Conservation (phyloP, 2,113 vertebrate species). For the Protomyctophum bolini region DNA sequence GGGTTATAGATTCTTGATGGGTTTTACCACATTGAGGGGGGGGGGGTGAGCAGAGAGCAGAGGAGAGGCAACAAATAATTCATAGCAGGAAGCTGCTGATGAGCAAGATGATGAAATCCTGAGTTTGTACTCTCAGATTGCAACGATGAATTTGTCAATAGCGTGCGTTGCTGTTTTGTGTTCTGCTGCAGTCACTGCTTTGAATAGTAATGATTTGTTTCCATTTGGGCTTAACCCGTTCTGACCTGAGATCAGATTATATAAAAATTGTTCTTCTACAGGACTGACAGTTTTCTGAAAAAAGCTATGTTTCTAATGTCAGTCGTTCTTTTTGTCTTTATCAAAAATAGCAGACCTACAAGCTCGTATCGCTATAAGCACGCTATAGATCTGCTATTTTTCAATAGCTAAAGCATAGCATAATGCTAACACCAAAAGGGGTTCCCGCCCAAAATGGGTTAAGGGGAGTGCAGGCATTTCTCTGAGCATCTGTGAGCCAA, state of each 20-base stretch:
- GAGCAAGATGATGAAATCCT: constrained; percentile 74
- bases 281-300: no score
- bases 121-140: constrained; percentile 63
- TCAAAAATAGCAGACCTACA: no score
- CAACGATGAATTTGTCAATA: constrained; percentile 71
- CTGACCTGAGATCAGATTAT: no score
- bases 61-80: constrained; percentile 72
- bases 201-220: constrained; percentile 63
- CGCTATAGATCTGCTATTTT: no score
- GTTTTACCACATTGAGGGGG: constrained; percentile 26
- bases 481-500: constrained; percentile 45
- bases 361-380: no score
- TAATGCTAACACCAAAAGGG: no score
- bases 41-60: constrained; percentile 54
- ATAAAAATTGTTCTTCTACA: no score
- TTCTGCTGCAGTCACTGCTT: constrained; percentile 30
- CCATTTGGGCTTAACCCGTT: constrained; percentile 49
- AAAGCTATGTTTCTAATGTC: no score
- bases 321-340: no score
- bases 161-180: constrained; percentile 53
- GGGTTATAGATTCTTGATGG: no score
- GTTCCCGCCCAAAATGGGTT: no score
- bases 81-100: constrained; percentile 71
- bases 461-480: constrained; percentile 12
- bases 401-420: no score